Evolutionary conservation across 1,140 invertebrate genomes (phyloP), one percentile per base, ranked within the genome.

Genomic region (Pseudomyrmex pallidus): DNA sequence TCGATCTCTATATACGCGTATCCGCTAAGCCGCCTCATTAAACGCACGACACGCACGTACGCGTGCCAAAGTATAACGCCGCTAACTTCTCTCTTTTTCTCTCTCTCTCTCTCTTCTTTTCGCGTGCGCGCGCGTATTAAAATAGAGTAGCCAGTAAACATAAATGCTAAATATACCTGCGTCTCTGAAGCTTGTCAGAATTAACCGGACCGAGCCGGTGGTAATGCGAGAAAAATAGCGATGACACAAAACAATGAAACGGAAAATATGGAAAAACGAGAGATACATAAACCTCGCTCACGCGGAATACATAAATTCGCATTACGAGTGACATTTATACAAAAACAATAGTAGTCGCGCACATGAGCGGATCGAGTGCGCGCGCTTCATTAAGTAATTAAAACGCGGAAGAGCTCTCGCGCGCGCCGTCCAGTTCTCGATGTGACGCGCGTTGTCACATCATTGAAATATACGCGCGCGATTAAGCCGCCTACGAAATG

Each of bases 131-230:
- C 52, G 50, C 44, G 78, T 44, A 80, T 89, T 85, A 88, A 90
- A 90, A 90, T 90, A 90, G 74, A 77, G 62, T 84, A 57, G 46
- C 17, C 73, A 78, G 85, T 85, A 89, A 90, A 88, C 77, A 88
- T 73, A 89, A 87, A 87, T 68, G 70, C 76, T 90, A 90, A 90
- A 90, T 90, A 87, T 89, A 90, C 12, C 73, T 56, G 12, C 17
- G 68, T 52, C 48, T 57, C 57, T 22, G 68, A 82, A 63, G 54
- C 64, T 84, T 90, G 84, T 90, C 68, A 61, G 70, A 74, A 35
- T 35, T 17, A 87, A 80, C 88, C 84, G 78, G 86, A 78, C 9
- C 20, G 46, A 91, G 84, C 64, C 67, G 74, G 82, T 22, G 2
- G 3, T n/a, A 63, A 66, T 72, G 15, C 25, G 56, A 66, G 82